Evolutionary conservation across 2,113 vertebrate species (phyloP), one percentile per base, ranked within the genome.

Genomic region (Ammodytes dubius): DNA sequence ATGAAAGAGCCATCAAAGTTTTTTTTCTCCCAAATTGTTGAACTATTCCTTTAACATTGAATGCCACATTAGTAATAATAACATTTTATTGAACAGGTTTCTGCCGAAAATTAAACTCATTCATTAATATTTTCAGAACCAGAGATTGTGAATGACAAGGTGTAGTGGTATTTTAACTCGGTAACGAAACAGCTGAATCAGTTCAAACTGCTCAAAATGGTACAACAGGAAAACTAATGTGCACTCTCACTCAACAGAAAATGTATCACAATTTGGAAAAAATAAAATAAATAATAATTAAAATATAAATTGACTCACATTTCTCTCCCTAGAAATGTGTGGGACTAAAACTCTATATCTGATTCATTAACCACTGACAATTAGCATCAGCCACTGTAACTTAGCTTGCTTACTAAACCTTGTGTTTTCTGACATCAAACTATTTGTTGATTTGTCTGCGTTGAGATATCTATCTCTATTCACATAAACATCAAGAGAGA

Each of bases 331-430:
- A 35, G 9, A 35, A 17, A 63, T 68, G 15, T 63, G 69, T 69
- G 37, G 43, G 10, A 13, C 56, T 7, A 19, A 52, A 70, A 65
- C 6, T 68, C 13, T 57, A 4, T 6, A 35, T 60, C 47, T 19
- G 35, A 76, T 84, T 60, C 39, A 61, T 72, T 47, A 72, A 64
- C 43, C 71, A 67, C 59, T 66, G 43, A n/a, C 56, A 50, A 81
- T 35, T 53, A 53, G 4, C 0, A 5, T 69, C n/a, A 53, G 40
- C 47, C 7, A 53, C n/a, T 54, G 49, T 9, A 12, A 5, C 37
- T 49, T 14, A 14, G 8, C 8, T 60, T 10, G 43, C 40, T 8
- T 45, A 14, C 47, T 49, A 53, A 74, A 60, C 14, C 5, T 54
- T 14, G 47, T 59, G 46, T 42, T 59, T 63, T 74, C 37, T 69